Conservation (phyloP, 53 echinoderm and acorn worm species). For the Antedon mediterranea region DNA sequence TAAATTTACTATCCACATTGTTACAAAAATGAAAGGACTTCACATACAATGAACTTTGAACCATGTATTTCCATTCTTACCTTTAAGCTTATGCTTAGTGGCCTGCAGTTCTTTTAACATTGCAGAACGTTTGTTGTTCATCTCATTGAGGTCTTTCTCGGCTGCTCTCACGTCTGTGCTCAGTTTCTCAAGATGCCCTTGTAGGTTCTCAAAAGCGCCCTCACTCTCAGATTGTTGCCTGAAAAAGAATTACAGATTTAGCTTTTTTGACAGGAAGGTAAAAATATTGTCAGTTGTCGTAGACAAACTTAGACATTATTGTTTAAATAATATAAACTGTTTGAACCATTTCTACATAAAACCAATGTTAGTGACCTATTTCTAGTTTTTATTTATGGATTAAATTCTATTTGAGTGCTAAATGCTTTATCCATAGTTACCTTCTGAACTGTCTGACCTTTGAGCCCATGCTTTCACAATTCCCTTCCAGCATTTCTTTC, state of each 20-base stretch:
- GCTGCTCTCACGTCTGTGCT: conserved; percentile 30
- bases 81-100: conserved; percentile 70
- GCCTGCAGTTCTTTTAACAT: conserved; percentile 40
- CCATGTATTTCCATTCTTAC: too few species aligned
- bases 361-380: too few species aligned
- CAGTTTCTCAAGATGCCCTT: conserved; percentile 40
- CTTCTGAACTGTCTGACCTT: conserved; percentile 46
- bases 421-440: conserved; percentile 19
- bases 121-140: conserved; percentile 35
- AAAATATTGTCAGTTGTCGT: too few species aligned
- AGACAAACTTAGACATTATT: too few species aligned
- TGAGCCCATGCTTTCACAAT: conserved; percentile 44
- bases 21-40: not conserved
- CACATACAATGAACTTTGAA: not conserved
- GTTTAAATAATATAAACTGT: too few species aligned
- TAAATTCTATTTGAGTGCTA: too few species aligned
- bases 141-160: conserved; percentile 56
- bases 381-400: too few species aligned
- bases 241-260: not conserved
- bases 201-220: conserved; percentile 26
- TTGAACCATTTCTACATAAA: too few species aligned
- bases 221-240: conserved; percentile 48
- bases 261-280: too few species aligned
- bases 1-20: too few species aligned
- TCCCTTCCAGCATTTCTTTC: conserved; percentile 38